Percentiles rank a stretch among this genome's conserved stretches.
Conservation (phyloP, 1,140 invertebrate genomes). For the Calliopsis andreniformis region DNA sequence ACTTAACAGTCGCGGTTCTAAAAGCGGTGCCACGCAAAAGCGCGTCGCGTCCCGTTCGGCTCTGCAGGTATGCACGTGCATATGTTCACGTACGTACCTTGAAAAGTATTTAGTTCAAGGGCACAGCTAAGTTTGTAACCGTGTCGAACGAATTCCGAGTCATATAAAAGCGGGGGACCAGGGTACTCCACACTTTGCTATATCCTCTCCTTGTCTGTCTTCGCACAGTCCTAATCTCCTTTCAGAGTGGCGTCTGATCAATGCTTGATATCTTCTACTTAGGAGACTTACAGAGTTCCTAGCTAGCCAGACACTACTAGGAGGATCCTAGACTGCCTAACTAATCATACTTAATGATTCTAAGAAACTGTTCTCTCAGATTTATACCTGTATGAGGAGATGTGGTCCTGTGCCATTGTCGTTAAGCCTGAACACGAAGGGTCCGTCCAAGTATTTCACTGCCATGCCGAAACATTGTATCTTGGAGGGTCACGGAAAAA, state of each 20-base stretch:
- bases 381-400: conserved; percentile 86
- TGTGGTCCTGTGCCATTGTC: conserved; percentile 89
- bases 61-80: conserved; percentile 49
- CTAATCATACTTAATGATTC: background rate
- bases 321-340: too few relatives aligned
- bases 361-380: conserved; percentile 14
- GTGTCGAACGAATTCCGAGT: conserved; percentile 59
- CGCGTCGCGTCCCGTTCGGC: conserved; percentile 48
- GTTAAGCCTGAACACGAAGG: conserved; percentile 88
- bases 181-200: conserved; percentile 22
- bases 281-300: too few relatives aligned
- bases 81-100: conserved; percentile 60
- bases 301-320: too few relatives aligned
- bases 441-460: conserved; percentile 81
- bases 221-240: too few relatives aligned
- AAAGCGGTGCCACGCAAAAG: conserved; percentile 55
- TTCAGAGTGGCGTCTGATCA: too few relatives aligned
- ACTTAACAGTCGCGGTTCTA: conserved; percentile 50
- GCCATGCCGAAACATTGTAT: conserved; percentile 62
- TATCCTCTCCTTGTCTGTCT: too few relatives aligned
- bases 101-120: conserved; percentile 73
- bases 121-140: conserved; percentile 65
- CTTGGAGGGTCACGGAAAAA: background rate
- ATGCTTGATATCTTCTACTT: too few relatives aligned
- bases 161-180: conserved; percentile 49